phyloP scores from a whole-genome alignment of 2,113 vertebrate species.

The Tor tambroides region DNA sequence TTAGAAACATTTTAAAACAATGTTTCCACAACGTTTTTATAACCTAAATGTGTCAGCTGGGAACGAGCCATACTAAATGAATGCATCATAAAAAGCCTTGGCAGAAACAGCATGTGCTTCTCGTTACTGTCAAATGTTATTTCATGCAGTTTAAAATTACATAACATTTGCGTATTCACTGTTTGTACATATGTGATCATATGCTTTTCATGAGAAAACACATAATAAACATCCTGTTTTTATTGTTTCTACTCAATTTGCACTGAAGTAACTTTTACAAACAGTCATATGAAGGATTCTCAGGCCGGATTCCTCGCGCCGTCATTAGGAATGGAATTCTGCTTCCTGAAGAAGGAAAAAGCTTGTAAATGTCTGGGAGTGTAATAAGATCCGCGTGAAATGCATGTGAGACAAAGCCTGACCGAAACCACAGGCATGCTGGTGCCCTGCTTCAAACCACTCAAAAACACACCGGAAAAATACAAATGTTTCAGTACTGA shows the following conservation, averaged over 20 bases:
- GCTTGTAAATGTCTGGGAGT: constrained; percentile 51
- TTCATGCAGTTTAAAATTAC: neutral
- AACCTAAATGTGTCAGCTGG: neutral
- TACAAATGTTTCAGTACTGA: neutral
- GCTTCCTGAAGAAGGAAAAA: constrained; percentile 42
- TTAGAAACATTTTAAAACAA: neutral
- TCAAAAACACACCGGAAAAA: neutral
- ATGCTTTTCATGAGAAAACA: neutral
- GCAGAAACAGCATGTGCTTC: constrained; percentile 13
- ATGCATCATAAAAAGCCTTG: neutral
- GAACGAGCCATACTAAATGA: neutral
- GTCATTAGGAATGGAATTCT: constrained; percentile 37
- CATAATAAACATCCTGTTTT: neutral
- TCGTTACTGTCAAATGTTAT: neutral
- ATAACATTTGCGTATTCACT: neutral
- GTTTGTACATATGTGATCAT: neutral
- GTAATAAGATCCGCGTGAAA: constrained; percentile 70
- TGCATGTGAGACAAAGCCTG: constrained; percentile 62
- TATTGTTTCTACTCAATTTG: neutral
- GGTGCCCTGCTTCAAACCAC: neutral
- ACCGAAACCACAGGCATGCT: constrained; percentile 53
- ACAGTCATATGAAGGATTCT: neutral
- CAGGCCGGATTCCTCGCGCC: neutral
- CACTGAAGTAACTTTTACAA: neutral
- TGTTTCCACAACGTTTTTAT: neutral